Base-by-base conservation (phyloP, 2,888 invertebrate species). In the Drosophila pseudotalamancana region DNA sequence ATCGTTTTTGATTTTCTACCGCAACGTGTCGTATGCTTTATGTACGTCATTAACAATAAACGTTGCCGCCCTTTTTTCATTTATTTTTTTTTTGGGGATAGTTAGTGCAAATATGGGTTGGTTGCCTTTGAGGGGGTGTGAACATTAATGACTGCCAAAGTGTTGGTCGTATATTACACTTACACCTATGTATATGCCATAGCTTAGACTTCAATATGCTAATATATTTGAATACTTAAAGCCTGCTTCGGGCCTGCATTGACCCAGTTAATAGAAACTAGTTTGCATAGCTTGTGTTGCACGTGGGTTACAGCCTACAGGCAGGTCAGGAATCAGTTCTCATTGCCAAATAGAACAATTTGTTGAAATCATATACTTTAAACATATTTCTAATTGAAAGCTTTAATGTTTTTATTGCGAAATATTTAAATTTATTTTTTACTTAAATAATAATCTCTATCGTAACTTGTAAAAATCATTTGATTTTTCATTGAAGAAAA, bases 31-130 rank as follows among this genome's bases (percentile, higher is more conserved):
- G 35, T 32, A 34, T 16, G 43, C 9, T 50, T 49, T 25, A 56
- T 45, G 39, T 50, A 77, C 75, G 73, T 77, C 81, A 83, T 83
- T 83, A 83, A 49, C 71, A 48, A 43, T 43, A 50, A 56, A 54
- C 31, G 54, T 31, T 29, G 25, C 31, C 29, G 21, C 55, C 43
- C 35, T 39, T 37, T 18, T 40, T 40, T 21, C 1, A 9, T 39
- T 12, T 21, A 9, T 14, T 14, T 23, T 12, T 21, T 43, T 42
- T 46, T 51, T 31, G 5, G 27, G 39, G 31, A 71, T 57, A 66
- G 57, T 59, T 39, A 64, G 19, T 12, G 54, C 59, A 62, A 83
- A 85, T 55, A 69, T 72, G 63, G 85, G 72, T 51, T 50, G 49
- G 64, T 40, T 9, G 4, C 35, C 39, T 39, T 53, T 40, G 16